Evolutionary conservation across 2,797 vertebrate species (phyloP).

Genomic region (Tolypeutes matacus): DNA sequence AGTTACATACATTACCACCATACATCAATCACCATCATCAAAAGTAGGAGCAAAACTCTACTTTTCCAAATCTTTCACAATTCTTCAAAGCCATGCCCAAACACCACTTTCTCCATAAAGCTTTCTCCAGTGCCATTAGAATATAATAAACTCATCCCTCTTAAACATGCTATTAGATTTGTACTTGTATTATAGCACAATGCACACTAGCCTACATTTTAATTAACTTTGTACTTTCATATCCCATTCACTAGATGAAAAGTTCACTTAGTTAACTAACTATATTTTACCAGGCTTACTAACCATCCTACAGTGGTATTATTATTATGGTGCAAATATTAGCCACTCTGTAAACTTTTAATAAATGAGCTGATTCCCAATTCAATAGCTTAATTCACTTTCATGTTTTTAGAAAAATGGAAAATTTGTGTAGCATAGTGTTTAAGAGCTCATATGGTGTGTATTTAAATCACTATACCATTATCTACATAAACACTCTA

Average conservation of each 20-base stretch:
- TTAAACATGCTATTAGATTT: neutral
- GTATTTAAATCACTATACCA: neutral
- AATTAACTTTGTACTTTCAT: neutral
- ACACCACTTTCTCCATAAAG: neutral
- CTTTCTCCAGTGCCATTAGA: neutral
- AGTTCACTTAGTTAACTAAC: neutral
- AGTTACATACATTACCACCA: neutral
- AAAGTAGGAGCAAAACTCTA: no score
- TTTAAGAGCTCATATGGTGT: neutral
- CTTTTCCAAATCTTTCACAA: neutral
- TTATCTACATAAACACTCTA: neutral
- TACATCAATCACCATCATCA: no score
- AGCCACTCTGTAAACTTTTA: constrained; percentile 20
- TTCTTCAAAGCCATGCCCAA: neutral
- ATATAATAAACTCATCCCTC: neutral
- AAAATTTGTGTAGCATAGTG: neutral
- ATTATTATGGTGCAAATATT: neutral
- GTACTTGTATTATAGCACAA: neutral
- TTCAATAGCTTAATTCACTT: constrained; percentile 37
- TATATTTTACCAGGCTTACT: constrained; percentile 15
- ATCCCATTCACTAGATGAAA: constrained; percentile 22
- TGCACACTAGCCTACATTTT: neutral
- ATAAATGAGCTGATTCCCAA: constrained; percentile 40
- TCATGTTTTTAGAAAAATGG: neutral
- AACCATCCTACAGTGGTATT: neutral